Conservation (phyloP, 2,888 invertebrate genomes). For the Andricus curvator region DNA sequence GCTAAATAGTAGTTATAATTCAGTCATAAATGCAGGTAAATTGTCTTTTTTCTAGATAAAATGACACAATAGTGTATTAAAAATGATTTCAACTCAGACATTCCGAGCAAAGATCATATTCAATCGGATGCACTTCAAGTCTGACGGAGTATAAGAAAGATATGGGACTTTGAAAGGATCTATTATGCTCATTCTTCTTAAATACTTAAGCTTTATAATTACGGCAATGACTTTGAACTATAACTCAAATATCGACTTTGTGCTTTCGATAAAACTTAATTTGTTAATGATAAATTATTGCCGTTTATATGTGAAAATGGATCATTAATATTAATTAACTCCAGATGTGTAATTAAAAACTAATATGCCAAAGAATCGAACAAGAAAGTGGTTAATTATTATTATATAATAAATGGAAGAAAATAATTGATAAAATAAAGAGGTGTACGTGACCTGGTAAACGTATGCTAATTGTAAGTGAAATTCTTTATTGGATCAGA, state of each 20-base stretch:
- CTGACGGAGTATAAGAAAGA: neutral
- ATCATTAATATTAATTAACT: neutral
- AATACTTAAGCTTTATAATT: constrained; percentile 8
- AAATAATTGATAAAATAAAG: too few relatives aligned
- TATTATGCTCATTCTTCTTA: neutral
- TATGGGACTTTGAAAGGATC: neutral
- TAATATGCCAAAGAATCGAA: too few relatives aligned
- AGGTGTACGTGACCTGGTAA: too few relatives aligned
- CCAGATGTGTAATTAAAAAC: too few relatives aligned
- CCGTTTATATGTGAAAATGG: neutral
- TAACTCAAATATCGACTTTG: constrained; percentile 2
- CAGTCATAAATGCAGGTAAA: neutral
- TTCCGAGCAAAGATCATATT: constrained; percentile 4
- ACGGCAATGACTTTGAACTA: constrained; percentile 14
- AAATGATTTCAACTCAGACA: neutral
- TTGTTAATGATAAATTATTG: constrained; percentile 30
- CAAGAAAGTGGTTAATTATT: too few relatives aligned
- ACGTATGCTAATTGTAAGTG: too few relatives aligned
- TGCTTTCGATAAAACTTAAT: constrained; percentile 5
- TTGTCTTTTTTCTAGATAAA: neutral
- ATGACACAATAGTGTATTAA: neutral
- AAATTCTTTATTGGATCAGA: too few relatives aligned
- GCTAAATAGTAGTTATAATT: neutral
- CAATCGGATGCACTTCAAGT: neutral
- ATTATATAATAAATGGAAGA: too few relatives aligned